These are phyloP conservation scores for Psittacula echo DNA, from an alignment of 2,797 vertebrate genomes.

Conservation along the genomic window DNA sequence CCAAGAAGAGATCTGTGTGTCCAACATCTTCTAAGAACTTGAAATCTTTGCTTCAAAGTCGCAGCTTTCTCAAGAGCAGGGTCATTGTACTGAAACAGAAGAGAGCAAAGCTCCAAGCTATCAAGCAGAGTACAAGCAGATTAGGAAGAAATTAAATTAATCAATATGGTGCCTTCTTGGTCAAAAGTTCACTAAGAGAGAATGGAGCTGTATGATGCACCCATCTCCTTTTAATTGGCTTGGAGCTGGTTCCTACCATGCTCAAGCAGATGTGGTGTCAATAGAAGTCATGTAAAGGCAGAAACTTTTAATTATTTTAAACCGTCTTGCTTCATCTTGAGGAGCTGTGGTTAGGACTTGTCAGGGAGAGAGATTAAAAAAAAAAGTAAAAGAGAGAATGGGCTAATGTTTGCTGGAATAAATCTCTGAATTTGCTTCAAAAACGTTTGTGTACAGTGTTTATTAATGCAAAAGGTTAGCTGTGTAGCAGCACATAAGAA, in stretches of 20 bases:
- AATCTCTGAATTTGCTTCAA: background rate
- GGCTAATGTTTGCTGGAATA: background rate
- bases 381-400: background rate
- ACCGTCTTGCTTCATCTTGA: background rate
- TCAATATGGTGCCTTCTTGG: constrained; percentile 42
- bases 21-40: constrained; percentile 31
- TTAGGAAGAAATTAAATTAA: constrained; percentile 66
- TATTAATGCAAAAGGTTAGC: background rate
- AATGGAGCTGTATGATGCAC: background rate
- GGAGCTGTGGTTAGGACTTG: background rate
- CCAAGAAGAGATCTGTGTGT: background rate
- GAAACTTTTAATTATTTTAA: constrained; percentile 68
- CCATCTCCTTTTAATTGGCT: constrained; percentile 60
- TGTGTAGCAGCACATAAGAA: background rate
- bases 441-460: background rate
- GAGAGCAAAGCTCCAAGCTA: constrained; percentile 51
- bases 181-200: constrained; percentile 39
- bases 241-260: background rate
- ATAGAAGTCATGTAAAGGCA: constrained; percentile 41
- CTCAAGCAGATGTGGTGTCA: constrained; percentile 36
- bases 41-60: background rate
- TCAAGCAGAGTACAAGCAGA: constrained; percentile 48
- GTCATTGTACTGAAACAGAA: constrained; percentile 44
- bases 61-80: background rate
- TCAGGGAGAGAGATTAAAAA: background rate